Base-by-base conservation (phyloP, 2,888 invertebrate genomes). In the Amblyjoppa proteus region DNA sequence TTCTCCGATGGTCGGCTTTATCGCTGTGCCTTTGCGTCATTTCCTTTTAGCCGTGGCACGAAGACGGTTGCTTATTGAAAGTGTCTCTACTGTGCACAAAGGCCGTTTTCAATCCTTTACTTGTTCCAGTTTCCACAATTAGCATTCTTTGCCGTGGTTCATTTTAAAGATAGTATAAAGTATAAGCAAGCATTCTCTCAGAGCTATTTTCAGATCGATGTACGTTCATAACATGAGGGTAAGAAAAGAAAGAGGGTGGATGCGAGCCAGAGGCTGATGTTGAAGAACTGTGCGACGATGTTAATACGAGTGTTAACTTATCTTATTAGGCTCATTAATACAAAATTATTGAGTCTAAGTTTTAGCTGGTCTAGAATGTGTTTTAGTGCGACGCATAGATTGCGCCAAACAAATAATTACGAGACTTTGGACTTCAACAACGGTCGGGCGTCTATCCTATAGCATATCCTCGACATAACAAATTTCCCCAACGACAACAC, bases 1-100 rank as follows among this genome's bases (percentile, higher is more conserved):
- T 73, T 68, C 38, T 51, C 7, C 49, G 45, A 34, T 45, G 56
- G 38, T 58, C 41, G 38, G 51, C 70, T 76, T 76, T 81, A 58
- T 64, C 41, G 66, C 74, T 5, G 31, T 51, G 28, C 16, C 74
- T 51, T 53, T 49, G 34, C 69, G 51, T 75, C 64, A n/a, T 51
- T 25, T 34, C 38, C 41, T 68, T 77, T 85, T 77, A 28, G 28
- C n/a, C n/a, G 16, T 31, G 70, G 66, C 58, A 45, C 77, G 49
- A 64, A 77, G 64, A 64, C 68, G 76, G 68, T 76, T 74, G 70
- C 69, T 83, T 76, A 80, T 85, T 79, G 70, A 80, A 80, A 85
- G 80, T 68, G 68, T 83, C 34, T 66, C 70, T 51, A 41, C 45
- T 58, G 31, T 69, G 20, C 69, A 77, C 73, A 81, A 64, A 41